Conservation (phyloP, 2,113 vertebrate species). For the Rhynchopsitta pachyrhyncha region DNA sequence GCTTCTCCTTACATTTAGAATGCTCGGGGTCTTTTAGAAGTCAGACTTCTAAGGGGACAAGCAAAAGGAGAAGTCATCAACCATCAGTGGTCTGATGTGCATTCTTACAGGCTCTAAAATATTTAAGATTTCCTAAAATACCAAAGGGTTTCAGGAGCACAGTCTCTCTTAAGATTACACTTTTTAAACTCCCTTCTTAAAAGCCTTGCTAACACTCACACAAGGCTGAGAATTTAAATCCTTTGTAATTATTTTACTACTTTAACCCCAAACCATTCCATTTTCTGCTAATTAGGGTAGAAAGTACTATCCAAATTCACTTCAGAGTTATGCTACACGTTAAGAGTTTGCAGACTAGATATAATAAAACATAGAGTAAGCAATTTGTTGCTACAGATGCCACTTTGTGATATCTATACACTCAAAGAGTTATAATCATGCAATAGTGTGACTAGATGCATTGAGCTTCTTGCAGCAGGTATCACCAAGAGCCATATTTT, state of each 20-base stretch:
- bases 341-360: background rate
- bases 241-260: background rate
- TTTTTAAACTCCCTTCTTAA: background rate
- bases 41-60: background rate
- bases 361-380: background rate
- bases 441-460: background rate
- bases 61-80: background rate
- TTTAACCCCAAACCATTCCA: background rate
- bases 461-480: background rate
- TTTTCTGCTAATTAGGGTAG: background rate
- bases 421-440: background rate
- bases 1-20: background rate
- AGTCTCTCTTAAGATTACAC: background rate
- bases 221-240: background rate
- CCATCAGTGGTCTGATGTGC: fast-evolving
- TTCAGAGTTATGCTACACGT: background rate
- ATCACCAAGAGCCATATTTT: background rate
- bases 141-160: background rate
- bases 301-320: background rate
- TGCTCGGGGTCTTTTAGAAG: background rate
- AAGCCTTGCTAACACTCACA: background rate
- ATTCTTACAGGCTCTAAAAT: background rate
- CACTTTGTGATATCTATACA: background rate
- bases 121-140: background rate
- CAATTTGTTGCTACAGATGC: background rate